phyloP scores from a whole-genome alignment of 2,797 vertebrate genomes.

The Eidolon dupreanum region DNA sequence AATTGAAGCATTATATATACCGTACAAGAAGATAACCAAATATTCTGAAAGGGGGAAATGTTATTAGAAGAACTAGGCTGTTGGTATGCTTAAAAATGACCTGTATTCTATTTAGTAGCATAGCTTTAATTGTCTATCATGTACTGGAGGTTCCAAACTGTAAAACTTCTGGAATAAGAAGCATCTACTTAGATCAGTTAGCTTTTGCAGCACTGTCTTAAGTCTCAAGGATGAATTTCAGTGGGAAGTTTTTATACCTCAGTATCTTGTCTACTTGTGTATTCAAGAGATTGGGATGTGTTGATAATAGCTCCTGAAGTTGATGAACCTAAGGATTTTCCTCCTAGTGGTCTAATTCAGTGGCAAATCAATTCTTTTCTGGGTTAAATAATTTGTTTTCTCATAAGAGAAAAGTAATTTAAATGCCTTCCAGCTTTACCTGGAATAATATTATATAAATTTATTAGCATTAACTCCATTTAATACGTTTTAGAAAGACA shows the following conservation, averaged over 20 bases:
- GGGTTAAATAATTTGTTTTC: conserved; percentile 36
- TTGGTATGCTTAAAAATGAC: background rate
- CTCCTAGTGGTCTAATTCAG: background rate
- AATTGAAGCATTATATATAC: background rate
- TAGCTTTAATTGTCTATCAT: background rate
- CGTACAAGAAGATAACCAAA: background rate
- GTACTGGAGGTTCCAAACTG: background rate
- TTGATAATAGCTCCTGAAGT: background rate
- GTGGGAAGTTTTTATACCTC: background rate
- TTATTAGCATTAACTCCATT: conserved; percentile 26
- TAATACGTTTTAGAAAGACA: conserved; percentile 6
- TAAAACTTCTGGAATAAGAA: background rate
- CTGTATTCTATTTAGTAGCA: background rate
- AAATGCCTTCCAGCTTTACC: background rate
- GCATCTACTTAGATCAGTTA: background rate
- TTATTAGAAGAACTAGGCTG: background rate
- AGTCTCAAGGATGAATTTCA: background rate
- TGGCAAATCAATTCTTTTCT: background rate
- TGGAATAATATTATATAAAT: background rate
- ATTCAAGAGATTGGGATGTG: background rate
- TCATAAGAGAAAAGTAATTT: background rate
- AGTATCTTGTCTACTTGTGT: background rate
- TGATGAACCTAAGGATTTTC: background rate
- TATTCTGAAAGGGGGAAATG: background rate
- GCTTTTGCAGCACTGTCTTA: background rate